Evolutionary conservation across 2,888 invertebrate species (phyloP), one percentile per base, ranked within the genome.

Genomic region (Zaprionus bogoriensis): DNA sequence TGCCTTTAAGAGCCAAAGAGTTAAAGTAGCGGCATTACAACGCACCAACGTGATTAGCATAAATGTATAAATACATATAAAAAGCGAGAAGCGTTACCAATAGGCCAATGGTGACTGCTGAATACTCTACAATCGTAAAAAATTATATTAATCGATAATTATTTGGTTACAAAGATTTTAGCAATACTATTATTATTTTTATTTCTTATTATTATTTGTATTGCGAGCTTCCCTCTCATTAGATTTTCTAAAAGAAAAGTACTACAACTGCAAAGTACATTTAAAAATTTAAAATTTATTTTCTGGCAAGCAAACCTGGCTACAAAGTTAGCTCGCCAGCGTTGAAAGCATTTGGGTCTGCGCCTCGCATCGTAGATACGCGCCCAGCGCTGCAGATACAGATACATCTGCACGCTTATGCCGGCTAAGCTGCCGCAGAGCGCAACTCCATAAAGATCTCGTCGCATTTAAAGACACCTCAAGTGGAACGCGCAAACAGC

Each of bases 11-110:
- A 77, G 74, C 82, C 84, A 81, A 71, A 68, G 66, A 81, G 82
- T 87, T 82, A 87, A 82, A 87, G 85, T 87, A 85, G 86, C 87
- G 85, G 87, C 85, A 87, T 81, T 81, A 87, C 86, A 70, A 81
- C 87, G 83, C 86, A 85, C 74, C 77, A 80, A 46, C 65, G 52
- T 63, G 86, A 82, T 82, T 82, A 87, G 79, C 82, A 82, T 82
- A 82, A 82, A 87, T 82, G 82, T 82, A 87, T 82, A 82, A 82
- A 82, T 87, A 82, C 82, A 82, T 82, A 81, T 45, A 70, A 63
- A 81, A 77, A 69, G 54, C 50, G 17, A 38, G 25, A n/a, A 32
- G 42, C 45, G 48, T 44, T 50, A 0, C 2, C 0, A 0, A 7
- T 10, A 4, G 2, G 14, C 3, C n/a, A 14, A 20, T 7, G 22